Evolutionary conservation across 2,113 vertebrate species (phyloP).

Genomic region (Panthera tigris): DNA sequence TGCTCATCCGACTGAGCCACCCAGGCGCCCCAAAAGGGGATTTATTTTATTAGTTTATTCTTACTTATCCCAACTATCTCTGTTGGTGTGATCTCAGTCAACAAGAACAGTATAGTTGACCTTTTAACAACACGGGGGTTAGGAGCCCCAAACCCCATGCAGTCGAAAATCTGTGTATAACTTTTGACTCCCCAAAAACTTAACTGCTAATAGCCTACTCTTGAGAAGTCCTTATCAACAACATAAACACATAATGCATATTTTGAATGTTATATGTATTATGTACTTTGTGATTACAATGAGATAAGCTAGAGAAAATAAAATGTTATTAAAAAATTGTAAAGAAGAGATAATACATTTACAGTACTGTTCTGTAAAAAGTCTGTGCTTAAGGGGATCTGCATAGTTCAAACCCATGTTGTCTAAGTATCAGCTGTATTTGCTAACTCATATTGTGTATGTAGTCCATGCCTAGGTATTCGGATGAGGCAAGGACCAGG

Average conservation of each 20-base stretch:
- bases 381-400: neutral
- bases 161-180: neutral
- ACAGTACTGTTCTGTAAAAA: neutral
- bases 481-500: neutral
- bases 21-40: neutral
- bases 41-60: constrained; percentile 52
- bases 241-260: neutral
- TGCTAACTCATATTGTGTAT: neutral
- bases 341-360: neutral
- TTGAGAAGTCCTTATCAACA: neutral
- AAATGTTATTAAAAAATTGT: neutral
- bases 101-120: neutral
- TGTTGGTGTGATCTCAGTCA: neutral
- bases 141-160: neutral
- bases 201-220: neutral
- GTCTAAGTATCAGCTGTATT: neutral
- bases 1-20: too few relatives aligned
- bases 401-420: neutral
- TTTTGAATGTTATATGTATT: neutral
- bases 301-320: neutral
- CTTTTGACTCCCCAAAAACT: neutral
- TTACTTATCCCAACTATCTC: neutral
- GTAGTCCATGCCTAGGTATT: neutral
- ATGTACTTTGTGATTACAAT: neutral
- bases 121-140: neutral